Evolutionary conservation across 2,888 invertebrate genomes (phyloP).

Genomic region (Sphaeridia pumilis): DNA sequence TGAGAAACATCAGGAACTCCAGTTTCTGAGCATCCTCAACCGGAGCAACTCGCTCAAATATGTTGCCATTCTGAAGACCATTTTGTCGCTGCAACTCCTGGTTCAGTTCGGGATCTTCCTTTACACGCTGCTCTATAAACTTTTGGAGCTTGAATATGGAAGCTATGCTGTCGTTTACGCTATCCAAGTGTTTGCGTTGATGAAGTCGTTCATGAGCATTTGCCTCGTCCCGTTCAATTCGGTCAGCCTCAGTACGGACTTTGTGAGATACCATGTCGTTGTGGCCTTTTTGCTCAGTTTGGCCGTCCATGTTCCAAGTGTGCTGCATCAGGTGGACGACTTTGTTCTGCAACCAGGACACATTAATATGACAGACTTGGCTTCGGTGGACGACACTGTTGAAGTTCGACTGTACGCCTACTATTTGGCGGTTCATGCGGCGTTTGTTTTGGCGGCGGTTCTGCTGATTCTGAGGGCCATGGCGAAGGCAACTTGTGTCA

Average conservation of each 20-base stretch:
- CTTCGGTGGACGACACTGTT: neutral
- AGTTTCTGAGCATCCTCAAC: neutral
- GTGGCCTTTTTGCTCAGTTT: slow-evolving; percentile 1
- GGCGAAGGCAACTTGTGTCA: neutral
- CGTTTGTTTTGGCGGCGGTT: neutral
- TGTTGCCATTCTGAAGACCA: slow-evolving; percentile 4
- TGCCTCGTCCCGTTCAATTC: slow-evolving; percentile 9
- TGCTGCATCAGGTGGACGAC: slow-evolving; percentile 3
- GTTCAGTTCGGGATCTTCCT: slow-evolving; percentile 12
- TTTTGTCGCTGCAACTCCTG: slow-evolving; percentile 5
- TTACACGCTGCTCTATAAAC: slow-evolving; percentile 12
- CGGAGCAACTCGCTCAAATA: slow-evolving; percentile 12
- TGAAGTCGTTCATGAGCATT: slow-evolving; percentile 11
- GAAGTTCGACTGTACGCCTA: slow-evolving; percentile 5
- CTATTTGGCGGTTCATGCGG: slow-evolving; percentile 2
- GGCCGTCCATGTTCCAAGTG: slow-evolving; percentile 1
- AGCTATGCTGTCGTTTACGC: slow-evolving; percentile 4
- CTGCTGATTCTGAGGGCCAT: slow-evolving; percentile 1
- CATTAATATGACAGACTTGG: neutral
- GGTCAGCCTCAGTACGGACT: slow-evolving; percentile 6
- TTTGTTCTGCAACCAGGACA: neutral
- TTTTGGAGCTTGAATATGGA: slow-evolving; percentile 5
- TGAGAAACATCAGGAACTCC: slow-evolving; percentile 1
- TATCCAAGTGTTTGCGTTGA: slow-evolving; percentile 5
- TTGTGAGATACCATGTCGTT: slow-evolving; percentile 9